Evolutionary conservation across 2,113 vertebrate species (phyloP), one percentile per base, ranked within the genome.

Genomic region (Choloepus hoffmanni): DNA sequence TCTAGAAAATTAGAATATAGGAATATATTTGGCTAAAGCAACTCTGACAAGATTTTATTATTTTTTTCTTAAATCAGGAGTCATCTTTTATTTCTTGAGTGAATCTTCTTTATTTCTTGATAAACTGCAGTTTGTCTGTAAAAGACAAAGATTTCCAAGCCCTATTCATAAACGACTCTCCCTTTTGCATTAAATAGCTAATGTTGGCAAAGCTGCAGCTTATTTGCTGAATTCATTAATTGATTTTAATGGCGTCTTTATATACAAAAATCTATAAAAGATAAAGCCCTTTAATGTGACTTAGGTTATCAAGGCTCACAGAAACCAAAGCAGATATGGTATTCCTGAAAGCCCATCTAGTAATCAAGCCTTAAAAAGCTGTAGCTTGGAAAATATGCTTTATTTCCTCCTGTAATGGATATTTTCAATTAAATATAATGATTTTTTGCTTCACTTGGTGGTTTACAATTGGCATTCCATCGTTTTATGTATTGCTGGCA

Each of bases 391-490:
- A 92, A 93, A 74, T 92, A 68, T 92, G 74, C 93, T 94, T 83
- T 72, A 93, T 94, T 95, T 68, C 60, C 92, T 60, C 45, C 30
- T 84, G 19, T 77, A 73, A 63, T 2, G 21, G 79, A 88, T 72
- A 77, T 89, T 97, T 97, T 92, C 72, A 94, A 95, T 97, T 97
- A 96, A 93, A 81, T 82, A 62, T 94, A 96, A 96, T 94, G 79
- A 87, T 88, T 53, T 93, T 96, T 94, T 88, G 90, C 92, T 92
- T 97, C 93, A 70, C 91, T 65, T 74, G 53, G 85, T 92, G 76
- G 87, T 92, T 95, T 92, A 65, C 94, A 97, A 97, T 93, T 96
- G 92, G 86, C 82, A 96, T 96, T 97, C 97, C 87, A 96, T 96
- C 95, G 93, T 95, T 97, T 97, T 94, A 76, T 92, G 30, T 94